Conservation (phyloP, 64 coral and sea anemone genomes). For the Porites australiensis region DNA sequence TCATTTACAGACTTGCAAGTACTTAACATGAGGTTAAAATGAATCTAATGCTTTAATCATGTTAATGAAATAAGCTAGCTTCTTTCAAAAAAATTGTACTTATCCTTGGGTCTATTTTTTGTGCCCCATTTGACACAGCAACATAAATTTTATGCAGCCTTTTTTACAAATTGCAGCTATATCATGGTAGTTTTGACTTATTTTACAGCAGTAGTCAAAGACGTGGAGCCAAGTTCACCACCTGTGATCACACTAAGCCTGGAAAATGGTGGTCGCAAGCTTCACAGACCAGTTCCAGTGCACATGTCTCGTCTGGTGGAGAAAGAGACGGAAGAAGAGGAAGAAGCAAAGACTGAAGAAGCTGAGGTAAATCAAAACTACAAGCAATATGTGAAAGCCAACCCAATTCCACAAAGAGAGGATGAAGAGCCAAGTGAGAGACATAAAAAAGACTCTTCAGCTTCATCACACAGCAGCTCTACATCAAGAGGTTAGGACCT, state of each 20-base stretch:
- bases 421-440: slow-evolving; percentile 25
- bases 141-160: too few species aligned
- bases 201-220: neutral
- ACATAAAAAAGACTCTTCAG: neutral
- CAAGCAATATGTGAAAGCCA: slow-evolving; percentile 58
- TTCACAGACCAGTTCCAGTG: slow-evolving; percentile 64
- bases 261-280: neutral
- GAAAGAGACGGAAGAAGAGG: slow-evolving; percentile 26
- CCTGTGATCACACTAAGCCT: slow-evolving; percentile 46
- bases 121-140: too few species aligned
- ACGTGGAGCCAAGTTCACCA: slow-evolving; percentile 38
- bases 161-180: too few species aligned
- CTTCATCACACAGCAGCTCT: slow-evolving; percentile 5
- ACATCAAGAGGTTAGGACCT: slow-evolving; percentile 37
- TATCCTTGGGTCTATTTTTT: too few species aligned
- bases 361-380: slow-evolving; percentile 60
- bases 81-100: too few species aligned
- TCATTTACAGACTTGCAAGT: too few species aligned
- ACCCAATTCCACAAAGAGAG: neutral
- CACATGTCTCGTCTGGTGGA: slow-evolving; percentile 69
- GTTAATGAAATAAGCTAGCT: too few species aligned
- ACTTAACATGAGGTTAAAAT: too few species aligned
- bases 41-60: too few species aligned
- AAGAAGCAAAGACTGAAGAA: neutral
- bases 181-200: neutral